phyloP scores from a whole-genome alignment of 2,797 vertebrate species.

The Eremophila alpestris region DNA sequence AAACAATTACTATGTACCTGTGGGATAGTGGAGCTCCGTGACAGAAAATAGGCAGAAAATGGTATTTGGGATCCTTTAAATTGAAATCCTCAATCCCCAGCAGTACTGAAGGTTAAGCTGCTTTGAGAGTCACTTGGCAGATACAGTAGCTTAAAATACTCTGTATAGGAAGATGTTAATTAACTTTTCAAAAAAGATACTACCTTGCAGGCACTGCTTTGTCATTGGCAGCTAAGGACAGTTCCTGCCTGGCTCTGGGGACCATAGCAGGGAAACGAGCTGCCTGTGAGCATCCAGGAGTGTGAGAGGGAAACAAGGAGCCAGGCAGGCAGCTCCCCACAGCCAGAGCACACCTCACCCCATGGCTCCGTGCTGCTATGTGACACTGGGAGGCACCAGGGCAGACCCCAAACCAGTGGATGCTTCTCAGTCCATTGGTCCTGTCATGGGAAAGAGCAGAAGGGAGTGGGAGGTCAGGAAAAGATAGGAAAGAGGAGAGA shows the following conservation, averaged over 20 bases:
- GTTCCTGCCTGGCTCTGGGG: background rate
- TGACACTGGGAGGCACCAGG: background rate
- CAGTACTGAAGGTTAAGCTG: background rate
- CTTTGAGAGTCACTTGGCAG: background rate
- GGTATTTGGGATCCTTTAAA: background rate
- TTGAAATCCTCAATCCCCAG: background rate
- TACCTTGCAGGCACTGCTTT: background rate
- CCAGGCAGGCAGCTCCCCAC: fast-evolving
- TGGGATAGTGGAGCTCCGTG: background rate
- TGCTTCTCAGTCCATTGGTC: background rate
- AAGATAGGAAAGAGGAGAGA: background rate
- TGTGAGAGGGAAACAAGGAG: background rate
- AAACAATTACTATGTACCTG: background rate
- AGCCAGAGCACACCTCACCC: background rate
- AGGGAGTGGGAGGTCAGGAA: background rate
- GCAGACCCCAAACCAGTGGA: background rate
- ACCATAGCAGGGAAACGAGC: background rate
- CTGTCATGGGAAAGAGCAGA: background rate
- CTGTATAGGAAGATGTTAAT: background rate
- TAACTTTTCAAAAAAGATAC: background rate
- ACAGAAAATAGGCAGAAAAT: background rate
- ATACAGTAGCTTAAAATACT: background rate
- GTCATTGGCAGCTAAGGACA: background rate
- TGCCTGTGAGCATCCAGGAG: background rate
- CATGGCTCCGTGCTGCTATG: fast-evolving